These are phyloP conservation scores for Phylloscopus trochiloides DNA, from an alignment of 2,113 vertebrate genomes.

Conservation along the genomic window DNA sequence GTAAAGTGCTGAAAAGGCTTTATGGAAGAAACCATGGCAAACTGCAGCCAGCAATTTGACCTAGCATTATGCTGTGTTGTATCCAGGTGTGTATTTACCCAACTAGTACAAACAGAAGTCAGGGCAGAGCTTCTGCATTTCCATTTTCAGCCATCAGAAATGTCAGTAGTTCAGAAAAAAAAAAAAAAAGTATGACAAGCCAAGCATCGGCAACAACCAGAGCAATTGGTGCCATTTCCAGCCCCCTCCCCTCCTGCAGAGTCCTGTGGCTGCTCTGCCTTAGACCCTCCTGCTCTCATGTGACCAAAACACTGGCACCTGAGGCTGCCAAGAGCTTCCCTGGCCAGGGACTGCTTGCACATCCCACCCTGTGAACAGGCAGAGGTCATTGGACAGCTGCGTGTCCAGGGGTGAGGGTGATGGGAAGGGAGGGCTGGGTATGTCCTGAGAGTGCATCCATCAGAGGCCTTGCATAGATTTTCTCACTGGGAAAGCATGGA, in stretches of 20 bases:
- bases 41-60: neutral
- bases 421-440: neutral
- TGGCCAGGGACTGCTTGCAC: neutral
- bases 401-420: neutral
- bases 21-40: neutral
- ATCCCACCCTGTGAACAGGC: neutral
- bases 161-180: neutral
- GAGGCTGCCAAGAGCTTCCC: neutral
- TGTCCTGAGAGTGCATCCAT: neutral
- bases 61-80: neutral
- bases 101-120: neutral
- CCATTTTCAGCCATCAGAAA: conserved; percentile 3
- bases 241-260: neutral
- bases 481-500: neutral
- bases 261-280: rapidly evolving
- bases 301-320: neutral
- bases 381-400: neutral
- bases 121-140: neutral
- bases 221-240: neutral
- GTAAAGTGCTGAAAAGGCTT: neutral
- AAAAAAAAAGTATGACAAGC: neutral
- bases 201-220: neutral
- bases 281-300: neutral
- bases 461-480: neutral
- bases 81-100: neutral